These are phyloP conservation scores for Myotis yumanensis DNA, from an alignment of 2,113 vertebrate species.

Conservation along the genomic window DNA sequence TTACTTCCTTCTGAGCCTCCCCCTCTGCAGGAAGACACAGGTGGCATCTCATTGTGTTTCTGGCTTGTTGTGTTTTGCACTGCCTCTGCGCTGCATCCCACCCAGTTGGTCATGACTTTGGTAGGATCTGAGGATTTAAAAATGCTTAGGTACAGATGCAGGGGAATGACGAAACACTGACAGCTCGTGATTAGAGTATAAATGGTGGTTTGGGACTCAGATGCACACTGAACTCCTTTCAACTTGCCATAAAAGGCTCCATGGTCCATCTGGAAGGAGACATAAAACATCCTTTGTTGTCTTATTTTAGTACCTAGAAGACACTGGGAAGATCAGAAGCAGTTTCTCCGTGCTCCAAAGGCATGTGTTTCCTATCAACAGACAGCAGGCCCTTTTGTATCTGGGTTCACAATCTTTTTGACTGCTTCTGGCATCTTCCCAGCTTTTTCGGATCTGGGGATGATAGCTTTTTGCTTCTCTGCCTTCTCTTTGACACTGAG, in stretches of 20 bases:
- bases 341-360: background rate
- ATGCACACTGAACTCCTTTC: background rate
- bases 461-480: conserved; percentile 4
- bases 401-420: background rate
- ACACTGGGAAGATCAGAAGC: background rate
- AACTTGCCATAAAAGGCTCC: background rate
- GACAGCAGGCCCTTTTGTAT: conserved; percentile 6
- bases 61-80: background rate
- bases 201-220: conserved; percentile 2
- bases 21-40: background rate
- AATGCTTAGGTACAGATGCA: background rate
- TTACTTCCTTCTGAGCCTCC: background rate
- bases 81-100: background rate
- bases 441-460: background rate
- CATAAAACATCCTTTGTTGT: conserved; percentile 38
- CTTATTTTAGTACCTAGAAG: conserved; percentile 61
- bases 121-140: background rate
- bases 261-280: background rate
- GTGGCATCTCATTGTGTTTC: background rate
- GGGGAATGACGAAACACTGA: background rate
- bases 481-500: background rate
- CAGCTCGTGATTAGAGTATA: background rate
- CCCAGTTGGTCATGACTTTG: background rate
- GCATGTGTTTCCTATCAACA: conserved; percentile 46
- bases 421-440: conserved; percentile 20